Base-by-base conservation (phyloP, 1,140 invertebrate genomes). In the Zaprionus lachaisei region DNA sequence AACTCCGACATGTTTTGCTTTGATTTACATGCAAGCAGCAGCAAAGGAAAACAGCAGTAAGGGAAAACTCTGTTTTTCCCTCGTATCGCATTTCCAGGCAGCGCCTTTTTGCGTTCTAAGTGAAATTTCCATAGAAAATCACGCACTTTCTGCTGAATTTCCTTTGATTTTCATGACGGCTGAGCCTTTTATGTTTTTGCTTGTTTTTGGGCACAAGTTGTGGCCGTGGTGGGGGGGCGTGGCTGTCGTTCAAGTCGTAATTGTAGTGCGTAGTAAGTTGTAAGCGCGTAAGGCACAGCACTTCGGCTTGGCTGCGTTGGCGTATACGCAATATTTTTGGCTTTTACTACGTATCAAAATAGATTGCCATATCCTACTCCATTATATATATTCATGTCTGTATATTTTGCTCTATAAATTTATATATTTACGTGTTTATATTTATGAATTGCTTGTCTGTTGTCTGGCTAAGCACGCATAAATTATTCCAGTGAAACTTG, bases 101-200 rank as follows among this genome's bases (percentile, higher is more conserved):
- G n/a, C 37, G 22, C 6, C 14, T 56, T 66, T 58, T 73, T 73
- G 47, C 71, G 56, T 61, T 38, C 17, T 61, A 17, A 17, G 9
- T 65, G 28, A 38, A 73, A 68, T 61, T 73, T 68, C 65, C 57
- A 62, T 73, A 61, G 54, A 68, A 82, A 85, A 86, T 82, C 69
- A 86, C 80, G 72, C 80, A 80, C 70, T 87, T 87, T 55, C 70
- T 37, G 5, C 12, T 6, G 72, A 86, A 63, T 38, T 67, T 54
- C 41, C 76, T 76, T 81, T 73, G 68, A 72, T 82, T 84, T 79
- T 85, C 71, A 67, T 71, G 54, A 62, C 70, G 49, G 34, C 47
- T 41, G 38, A n/a, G 47, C 24, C 24, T 68, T 72, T 67, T 62
- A 62, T 69, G 70, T 62, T 72, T 77, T 28, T 57, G 70, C 57